phyloP scores from a whole-genome alignment of 92 coral and sea anemone genomes.

The Palythoa grandiflora region DNA sequence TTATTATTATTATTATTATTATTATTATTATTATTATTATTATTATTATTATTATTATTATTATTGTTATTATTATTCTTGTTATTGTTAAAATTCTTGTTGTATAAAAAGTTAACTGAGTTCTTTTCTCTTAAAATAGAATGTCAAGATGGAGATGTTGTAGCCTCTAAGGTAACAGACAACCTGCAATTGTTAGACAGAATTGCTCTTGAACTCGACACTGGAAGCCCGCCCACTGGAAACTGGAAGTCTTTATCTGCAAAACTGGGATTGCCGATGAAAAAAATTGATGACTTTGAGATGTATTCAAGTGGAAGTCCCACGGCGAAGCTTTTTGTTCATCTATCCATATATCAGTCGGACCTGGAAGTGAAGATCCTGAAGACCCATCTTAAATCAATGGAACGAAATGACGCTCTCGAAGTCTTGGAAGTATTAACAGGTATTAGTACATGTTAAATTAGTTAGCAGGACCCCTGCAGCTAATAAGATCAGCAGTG shows the following conservation, averaged over 20 bases:
- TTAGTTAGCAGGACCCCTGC: too few species aligned
- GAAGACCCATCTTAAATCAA: background rate
- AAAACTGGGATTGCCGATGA: background rate
- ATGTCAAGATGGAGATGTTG: background rate
- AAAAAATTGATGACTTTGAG: background rate
- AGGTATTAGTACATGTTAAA: too few species aligned
- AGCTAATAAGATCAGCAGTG: background rate
- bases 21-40: too few species aligned
- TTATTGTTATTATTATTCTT: too few species aligned
- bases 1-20: too few species aligned
- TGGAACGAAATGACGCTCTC: background rate
- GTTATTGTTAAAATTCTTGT: too few species aligned
- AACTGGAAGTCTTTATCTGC: conserved; percentile 25
- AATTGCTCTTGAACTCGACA: conserved; percentile 11
- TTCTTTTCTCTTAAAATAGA: background rate
- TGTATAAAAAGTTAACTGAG: too few species aligned
- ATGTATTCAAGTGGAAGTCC: conserved; percentile 26
- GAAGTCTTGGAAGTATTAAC: background rate
- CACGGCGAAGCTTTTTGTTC: background rate
- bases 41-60: too few species aligned
- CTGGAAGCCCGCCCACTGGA: background rate
- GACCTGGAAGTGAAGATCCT: background rate
- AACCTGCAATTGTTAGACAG: background rate
- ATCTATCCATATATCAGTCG: background rate
- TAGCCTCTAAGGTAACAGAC: background rate